Evolutionary conservation across 2,797 vertebrate genomes (phyloP).

Genomic region (Spinus pinus): DNA sequence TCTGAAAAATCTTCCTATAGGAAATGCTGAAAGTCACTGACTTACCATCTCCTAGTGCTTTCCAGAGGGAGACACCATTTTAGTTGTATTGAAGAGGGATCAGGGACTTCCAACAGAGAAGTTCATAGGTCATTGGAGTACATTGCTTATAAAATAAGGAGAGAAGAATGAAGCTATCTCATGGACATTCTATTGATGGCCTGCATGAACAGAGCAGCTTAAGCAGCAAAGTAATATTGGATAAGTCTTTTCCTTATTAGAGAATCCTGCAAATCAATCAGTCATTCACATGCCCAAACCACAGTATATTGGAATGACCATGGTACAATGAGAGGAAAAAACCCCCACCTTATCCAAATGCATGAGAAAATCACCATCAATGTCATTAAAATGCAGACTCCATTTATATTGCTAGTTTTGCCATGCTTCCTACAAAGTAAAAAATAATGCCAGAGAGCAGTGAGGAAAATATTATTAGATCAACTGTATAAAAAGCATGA

Average conservation of each 20-base stretch:
- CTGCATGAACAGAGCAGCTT: not conserved
- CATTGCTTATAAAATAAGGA: not conserved
- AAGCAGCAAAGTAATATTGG: not conserved
- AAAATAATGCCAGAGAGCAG: conserved; percentile 38
- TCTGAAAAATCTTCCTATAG: not conserved
- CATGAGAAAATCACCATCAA: not conserved
- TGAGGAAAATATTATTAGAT: conserved; percentile 57
- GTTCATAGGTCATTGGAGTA: not conserved
- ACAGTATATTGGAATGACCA: not conserved
- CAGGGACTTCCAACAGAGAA: not conserved
- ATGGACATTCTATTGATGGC: not conserved
- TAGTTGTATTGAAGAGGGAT: not conserved
- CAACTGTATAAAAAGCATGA: conserved; percentile 56
- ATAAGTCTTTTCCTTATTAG: not conserved
- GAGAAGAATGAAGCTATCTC: not conserved
- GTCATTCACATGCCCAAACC: not conserved
- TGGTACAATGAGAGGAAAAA: not conserved
- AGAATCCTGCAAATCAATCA: not conserved
- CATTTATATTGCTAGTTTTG: conserved; percentile 29
- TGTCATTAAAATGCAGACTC: conserved; percentile 30
- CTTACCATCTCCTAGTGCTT: not conserved
- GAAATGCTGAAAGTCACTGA: not conserved
- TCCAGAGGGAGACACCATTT: not conserved
- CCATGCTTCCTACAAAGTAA: conserved; percentile 25
- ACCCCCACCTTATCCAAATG: fast-evolving